phyloP scores from a whole-genome alignment of 2,113 vertebrate species.

The Struthio camelus region DNA sequence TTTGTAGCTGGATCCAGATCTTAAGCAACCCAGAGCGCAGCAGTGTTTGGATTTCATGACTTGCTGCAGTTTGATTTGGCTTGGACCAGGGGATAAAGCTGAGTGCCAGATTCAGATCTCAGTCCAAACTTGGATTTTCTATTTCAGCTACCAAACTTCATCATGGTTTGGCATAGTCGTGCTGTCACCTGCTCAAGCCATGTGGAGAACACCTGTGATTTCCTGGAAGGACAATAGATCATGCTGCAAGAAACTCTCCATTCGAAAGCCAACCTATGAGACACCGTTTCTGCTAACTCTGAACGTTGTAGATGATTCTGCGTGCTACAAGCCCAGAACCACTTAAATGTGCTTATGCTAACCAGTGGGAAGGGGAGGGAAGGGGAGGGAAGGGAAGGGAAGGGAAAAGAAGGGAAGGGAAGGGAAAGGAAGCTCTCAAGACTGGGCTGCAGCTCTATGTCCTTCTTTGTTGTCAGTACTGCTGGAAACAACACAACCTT shows the following conservation, averaged over 20 bases:
- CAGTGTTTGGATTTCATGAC: background rate
- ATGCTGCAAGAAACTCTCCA: background rate
- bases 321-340: background rate
- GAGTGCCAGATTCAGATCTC: constrained; percentile 45
- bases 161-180: background rate
- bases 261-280: background rate
- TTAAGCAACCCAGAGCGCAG: background rate
- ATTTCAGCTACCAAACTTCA: constrained; percentile 42
- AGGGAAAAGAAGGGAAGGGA: background rate
- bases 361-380: background rate
- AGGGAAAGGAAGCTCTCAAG: background rate
- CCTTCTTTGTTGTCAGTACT: fast-evolving
- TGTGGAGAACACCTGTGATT: constrained; percentile 36
- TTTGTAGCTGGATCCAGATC: background rate
- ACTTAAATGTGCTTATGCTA: background rate
- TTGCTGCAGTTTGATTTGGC: constrained; percentile 39
- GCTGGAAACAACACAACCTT: background rate
- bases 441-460: background rate
- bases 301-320: background rate
- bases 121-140: background rate
- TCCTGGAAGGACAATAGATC: background rate
- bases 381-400: background rate
- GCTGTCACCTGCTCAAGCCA: constrained; percentile 45
- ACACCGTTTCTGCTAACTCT: background rate
- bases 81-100: fast-evolving